A percentile compares a stretch with the other conserved stretches of the same genome.
Conservation (phyloP, 2,113 vertebrate species). For the Formicarius rufipectus region DNA sequence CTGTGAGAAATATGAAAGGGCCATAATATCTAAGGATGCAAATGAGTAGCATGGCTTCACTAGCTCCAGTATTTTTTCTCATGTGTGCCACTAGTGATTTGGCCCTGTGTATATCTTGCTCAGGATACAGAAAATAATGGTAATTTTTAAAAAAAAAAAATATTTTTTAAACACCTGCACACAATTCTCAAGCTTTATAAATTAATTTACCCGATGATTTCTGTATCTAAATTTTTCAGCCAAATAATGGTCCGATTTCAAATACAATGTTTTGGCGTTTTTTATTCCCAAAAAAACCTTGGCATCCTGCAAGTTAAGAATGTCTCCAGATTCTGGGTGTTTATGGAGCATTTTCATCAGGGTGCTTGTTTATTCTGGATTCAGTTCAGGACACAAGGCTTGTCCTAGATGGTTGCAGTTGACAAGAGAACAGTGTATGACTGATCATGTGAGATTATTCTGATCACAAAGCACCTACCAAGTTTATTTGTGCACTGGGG, state of each 20-base stretch:
- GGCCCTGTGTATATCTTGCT: not conserved
- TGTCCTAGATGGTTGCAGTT: constrained; percentile 53
- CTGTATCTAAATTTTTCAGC: not conserved
- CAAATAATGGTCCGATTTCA: not conserved
- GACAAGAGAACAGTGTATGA: constrained; percentile 68
- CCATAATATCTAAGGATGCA: not conserved
- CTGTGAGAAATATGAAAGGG: not conserved
- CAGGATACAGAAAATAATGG: not conserved
- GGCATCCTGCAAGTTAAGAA: constrained; percentile 47
- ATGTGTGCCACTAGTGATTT: not conserved
- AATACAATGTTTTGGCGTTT: not conserved
- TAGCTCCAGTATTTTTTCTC: not conserved
- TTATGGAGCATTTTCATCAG: constrained; percentile 60
- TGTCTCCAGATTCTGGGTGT: constrained; percentile 59
- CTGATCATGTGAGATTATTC: constrained; percentile 61
- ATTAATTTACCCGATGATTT: constrained; percentile 42
- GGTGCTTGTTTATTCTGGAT: constrained; percentile 70
- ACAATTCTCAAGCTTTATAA: constrained; percentile 24
- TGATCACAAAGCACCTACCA: constrained; percentile 53
- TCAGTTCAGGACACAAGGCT: constrained; percentile 60
- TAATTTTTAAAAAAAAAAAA: not conserved
- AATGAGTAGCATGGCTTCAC: not conserved
- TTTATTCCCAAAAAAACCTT: constrained; percentile 1
- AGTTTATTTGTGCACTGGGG: constrained; percentile 53
- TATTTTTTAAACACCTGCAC: not conserved